Base-by-base conservation (phyloP, 2,113 vertebrate species). In the Piaya cayana region DNA sequence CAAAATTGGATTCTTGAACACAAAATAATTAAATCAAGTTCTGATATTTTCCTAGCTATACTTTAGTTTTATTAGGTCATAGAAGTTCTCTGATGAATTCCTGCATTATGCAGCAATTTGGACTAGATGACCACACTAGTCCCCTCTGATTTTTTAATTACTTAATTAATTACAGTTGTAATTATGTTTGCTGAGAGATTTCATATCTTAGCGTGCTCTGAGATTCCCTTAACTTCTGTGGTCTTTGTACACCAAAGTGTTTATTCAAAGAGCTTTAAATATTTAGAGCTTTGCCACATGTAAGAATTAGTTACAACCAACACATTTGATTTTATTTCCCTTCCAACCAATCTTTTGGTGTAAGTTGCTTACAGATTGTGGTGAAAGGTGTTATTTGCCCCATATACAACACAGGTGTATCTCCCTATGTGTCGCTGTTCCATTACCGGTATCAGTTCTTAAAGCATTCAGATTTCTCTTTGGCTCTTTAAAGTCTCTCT, bases 101-200 rank as follows among this genome's bases (percentile, higher is more conserved):
- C 17, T 64, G 22, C 27, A 71, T 42, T 84, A 72, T 55, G 42
- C 49, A 60, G 27, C 17, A 81, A 18, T 71, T 91, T 68, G 37
- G 50, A 85, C 45, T 69, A 82, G 55, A 90, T 89, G 81, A 72
- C 81, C 93, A 91, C 30, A 79, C 39, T 72, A 64, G 49, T 76
- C 26, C 10, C 49, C 72, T 93, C 65, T 82, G 53, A 0, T 25
- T 89, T 83, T 85, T 75, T 37, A 75, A 72, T 79, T 34, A 81
- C 20, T 87, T 72, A 91, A 91, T 92, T 88, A 86, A 72, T 94
- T 89, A 85, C 82, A 92, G 20, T 17, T 82, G 25, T 60, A 92
- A 95, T 92, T 49, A 72, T 8, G 9, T 87, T 95, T 91, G 43
- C 65, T 59, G 45, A 82, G 39, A 69, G 6, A 71, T 93, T 91